phyloP scores from a whole-genome alignment of 23 tunicate genomes.

The Pegea sp. region DNA sequence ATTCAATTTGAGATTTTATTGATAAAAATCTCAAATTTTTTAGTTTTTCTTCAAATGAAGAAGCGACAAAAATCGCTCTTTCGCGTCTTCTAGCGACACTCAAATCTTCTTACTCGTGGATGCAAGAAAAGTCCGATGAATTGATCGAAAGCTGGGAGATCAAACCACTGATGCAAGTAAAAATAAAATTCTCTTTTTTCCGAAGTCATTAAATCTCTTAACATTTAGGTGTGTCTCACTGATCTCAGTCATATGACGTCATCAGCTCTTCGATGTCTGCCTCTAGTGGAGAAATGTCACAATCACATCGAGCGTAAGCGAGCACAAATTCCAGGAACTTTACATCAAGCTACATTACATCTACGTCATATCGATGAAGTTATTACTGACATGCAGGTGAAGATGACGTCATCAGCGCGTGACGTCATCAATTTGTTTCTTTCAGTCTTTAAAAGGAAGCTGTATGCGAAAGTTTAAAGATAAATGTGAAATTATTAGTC shows the following conservation, averaged over 20 bases:
- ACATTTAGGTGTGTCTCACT: slow-evolving; percentile 19
- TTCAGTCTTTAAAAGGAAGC: slow-evolving; percentile 29
- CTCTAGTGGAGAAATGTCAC: slow-evolving; percentile 63
- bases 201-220: not conserved
- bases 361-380: slow-evolving; percentile 41
- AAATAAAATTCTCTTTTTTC: not conserved
- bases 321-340: slow-evolving; percentile 30
- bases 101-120: slow-evolving; percentile 25
- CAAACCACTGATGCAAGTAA: slow-evolving; percentile 41
- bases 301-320: slow-evolving; percentile 48
- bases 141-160: slow-evolving; percentile 17
- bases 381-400: slow-evolving; percentile 82
- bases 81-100: slow-evolving; percentile 40
- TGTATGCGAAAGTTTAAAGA: slow-evolving; percentile 30
- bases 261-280: slow-evolving; percentile 24
- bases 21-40: not conserved
- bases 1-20: not conserved
- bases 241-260: slow-evolving; percentile 52
- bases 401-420: not conserved
- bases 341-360: slow-evolving; percentile 36
- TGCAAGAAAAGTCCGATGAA: slow-evolving; percentile 31
- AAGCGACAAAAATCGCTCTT: slow-evolving; percentile 19
- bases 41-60: slow-evolving; percentile 9
- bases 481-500: slow-evolving; percentile 14
- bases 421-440: not conserved